Evolutionary conservation across 2,113 vertebrate species (phyloP).

Genomic region (Malurus melanocephalus): DNA sequence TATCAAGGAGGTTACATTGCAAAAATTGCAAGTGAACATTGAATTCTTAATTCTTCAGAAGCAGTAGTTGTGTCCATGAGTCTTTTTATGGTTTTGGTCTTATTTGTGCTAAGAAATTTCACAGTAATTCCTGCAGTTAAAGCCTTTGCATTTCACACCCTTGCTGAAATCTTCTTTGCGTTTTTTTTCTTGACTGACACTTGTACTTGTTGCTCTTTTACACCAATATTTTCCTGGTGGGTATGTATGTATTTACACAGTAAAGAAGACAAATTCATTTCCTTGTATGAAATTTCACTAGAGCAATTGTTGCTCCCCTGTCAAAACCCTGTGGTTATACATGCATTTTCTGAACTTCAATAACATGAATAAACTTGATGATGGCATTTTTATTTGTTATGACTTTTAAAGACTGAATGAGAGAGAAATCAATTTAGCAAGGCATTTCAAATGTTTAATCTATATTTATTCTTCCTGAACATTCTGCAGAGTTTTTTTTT

Average conservation of each 20-base stretch:
- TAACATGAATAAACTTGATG: background rate
- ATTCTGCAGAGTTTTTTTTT: background rate
- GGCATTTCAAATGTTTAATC: background rate
- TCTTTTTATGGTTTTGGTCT: background rate
- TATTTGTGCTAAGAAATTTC: background rate
- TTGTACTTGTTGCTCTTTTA: background rate
- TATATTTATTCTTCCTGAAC: slow-evolving; percentile 6
- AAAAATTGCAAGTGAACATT: background rate
- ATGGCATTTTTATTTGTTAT: slow-evolving; percentile 5
- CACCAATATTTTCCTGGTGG: background rate
- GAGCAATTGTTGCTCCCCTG: background rate
- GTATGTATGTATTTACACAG: background rate
- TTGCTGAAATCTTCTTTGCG: background rate
- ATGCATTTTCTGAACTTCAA: background rate
- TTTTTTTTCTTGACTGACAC: background rate
- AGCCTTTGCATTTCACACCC: background rate
- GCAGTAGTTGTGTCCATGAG: background rate
- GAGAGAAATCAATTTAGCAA: slow-evolving; percentile 11
- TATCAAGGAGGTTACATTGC: background rate
- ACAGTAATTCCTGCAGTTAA: background rate
- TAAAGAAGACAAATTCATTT: background rate
- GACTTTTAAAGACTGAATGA: background rate
- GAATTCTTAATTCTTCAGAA: background rate
- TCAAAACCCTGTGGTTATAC: background rate
- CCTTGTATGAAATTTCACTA: background rate